These are phyloP conservation scores for Polyommatus iphigenia DNA, from an alignment of 2,888 invertebrate species.

Conservation along the genomic window DNA sequence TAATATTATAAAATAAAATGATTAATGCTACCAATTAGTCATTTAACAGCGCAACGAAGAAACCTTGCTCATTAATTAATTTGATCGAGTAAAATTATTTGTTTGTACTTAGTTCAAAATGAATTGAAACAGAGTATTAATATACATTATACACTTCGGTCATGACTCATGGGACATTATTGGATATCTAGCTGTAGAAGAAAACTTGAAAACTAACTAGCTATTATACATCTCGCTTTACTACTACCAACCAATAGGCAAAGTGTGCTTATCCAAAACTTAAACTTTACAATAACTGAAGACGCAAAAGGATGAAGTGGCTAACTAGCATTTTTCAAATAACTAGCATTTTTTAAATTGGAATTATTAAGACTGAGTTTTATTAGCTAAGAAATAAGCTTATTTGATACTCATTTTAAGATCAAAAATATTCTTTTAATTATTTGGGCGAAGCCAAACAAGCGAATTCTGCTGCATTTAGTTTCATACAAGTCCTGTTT, in stretches of 20 bases:
- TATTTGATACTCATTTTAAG: not conserved
- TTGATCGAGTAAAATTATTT: not conserved
- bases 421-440: not conserved
- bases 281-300: no score
- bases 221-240: not conserved
- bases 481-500: no score
- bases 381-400: not conserved
- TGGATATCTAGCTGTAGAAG: slow-evolving; percentile 1
- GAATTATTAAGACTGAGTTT: not conserved
- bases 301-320: no score
- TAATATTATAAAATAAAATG: no score
- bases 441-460: not conserved
- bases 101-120: not conserved
- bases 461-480: no score
- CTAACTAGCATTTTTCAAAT: no score
- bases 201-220: not conserved
- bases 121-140: not conserved
- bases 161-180: not conserved
- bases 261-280: not conserved
- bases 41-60: not conserved
- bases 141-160: not conserved
- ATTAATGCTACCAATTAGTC: not conserved
- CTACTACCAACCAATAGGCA: not conserved
- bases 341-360: not conserved
- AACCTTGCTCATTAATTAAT: no score